Evolutionary conservation across 2,113 vertebrate species (phyloP), one percentile per base, ranked within the genome.

Genomic region (Brienomyrus brachyistius): DNA sequence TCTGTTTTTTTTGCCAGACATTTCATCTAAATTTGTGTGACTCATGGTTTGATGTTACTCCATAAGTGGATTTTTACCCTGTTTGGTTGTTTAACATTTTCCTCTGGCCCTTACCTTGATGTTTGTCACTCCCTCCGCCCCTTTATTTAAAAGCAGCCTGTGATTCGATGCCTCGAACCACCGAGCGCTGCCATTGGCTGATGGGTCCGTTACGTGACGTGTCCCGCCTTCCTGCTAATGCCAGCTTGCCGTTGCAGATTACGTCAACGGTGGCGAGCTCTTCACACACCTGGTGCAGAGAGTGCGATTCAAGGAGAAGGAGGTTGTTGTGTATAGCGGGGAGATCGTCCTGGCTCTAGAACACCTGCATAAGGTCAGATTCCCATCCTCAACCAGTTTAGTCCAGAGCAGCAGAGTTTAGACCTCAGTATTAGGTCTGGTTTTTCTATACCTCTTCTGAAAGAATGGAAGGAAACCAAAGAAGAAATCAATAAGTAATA

Each of bases 271-370:
- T 88, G 98, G 98, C 85, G 98, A 99, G 93, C 96, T 99, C 91
- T 99, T 99, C 95, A 99, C 98, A 90, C 98, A 99, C 92, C 96
- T 99, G 96, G 98, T 98, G 91, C 98, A 99, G 93, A 96, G 98
- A 95, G 98, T 99, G 89, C 97, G 95, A 90, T 99, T 99, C 93
- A 97, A 97, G 93, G 98, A 99, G 93, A 96, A 95, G 45, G 98
- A 99, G 92, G 98, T 98, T 31, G 97, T 96, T 48, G 95, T 99
- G 93, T 99, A 99, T 92, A 98, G 97, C 19, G 98, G 98, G 59
- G 98, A 99, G 95, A 98, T 99, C 0, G 98, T 98, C 89, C 94
- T 97, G 90, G 98, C 98, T 21, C 95, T 99, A 11, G 98, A 99
- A 89, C 98, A 99, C 92, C 96, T 99, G 47, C 98, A 99, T 93